Conservation (phyloP, 2,113 vertebrate genomes). For the Eublepharis macularius region DNA sequence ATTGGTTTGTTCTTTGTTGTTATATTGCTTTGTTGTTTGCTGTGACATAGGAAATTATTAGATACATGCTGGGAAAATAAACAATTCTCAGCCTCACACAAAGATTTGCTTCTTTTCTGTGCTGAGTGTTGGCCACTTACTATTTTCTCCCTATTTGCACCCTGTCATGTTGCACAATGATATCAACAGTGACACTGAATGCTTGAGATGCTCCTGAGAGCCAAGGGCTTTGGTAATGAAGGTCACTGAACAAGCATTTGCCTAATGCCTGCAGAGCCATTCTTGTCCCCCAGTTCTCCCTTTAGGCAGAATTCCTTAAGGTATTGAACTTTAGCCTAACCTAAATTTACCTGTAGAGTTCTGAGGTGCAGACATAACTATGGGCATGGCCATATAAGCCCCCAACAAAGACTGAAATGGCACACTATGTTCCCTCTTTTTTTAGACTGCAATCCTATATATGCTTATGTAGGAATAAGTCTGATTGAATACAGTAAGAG, state of each 20-base stretch:
- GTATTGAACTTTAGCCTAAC: not conserved
- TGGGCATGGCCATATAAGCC: not conserved
- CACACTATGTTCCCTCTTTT: not conserved
- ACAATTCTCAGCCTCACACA: not conserved
- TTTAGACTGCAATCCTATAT: not conserved
- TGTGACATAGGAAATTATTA: not conserved
- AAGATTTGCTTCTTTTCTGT: not conserved
- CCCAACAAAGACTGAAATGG: not conserved
- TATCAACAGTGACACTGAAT: slow-evolving; percentile 18
- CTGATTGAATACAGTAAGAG: not conserved
- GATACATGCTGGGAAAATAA: not conserved
- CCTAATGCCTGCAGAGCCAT: not conserved
- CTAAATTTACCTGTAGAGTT: slow-evolving; percentile 4
- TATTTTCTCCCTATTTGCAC: not conserved
- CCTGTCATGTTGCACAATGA: slow-evolving; percentile 7
- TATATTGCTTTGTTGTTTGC: not conserved
- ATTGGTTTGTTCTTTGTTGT: not conserved
- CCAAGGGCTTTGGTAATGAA: slow-evolving; percentile 25
- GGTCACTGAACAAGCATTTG: slow-evolving; percentile 18
- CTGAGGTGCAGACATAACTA: not conserved
- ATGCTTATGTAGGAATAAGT: not conserved
- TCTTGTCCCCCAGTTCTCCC: not conserved
- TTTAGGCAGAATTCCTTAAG: not conserved
- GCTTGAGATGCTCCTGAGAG: slow-evolving; percentile 17
- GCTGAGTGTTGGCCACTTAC: not conserved